These are phyloP conservation scores for Sarcophaga carnaria DNA, from an alignment of 2,888 invertebrate genomes.

Conservation along the genomic window DNA sequence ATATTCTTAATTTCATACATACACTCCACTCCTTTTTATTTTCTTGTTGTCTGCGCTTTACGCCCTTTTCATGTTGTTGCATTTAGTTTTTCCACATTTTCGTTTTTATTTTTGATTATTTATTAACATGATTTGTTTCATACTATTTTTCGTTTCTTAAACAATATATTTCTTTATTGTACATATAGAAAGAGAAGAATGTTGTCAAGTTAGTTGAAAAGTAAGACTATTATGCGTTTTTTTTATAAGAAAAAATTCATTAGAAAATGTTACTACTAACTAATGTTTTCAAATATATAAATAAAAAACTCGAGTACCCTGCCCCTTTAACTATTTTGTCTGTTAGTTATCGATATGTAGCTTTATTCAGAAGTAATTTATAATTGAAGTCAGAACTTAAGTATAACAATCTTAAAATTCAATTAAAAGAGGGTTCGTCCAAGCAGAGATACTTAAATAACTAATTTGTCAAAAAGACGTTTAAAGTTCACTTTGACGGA, in stretches of 20 bases:
- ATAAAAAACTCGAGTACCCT: no score
- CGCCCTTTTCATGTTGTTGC: not conserved
- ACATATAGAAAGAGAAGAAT: constrained; percentile 37
- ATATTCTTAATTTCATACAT: no score
- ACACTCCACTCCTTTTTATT: not conserved
- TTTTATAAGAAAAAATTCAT: not conserved
- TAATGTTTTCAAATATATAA: no score
- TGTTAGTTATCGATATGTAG: no score
- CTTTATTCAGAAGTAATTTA: no score
- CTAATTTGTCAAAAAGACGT: no score
- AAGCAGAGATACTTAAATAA: no score
- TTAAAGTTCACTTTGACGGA: no score
- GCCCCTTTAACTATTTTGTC: no score
- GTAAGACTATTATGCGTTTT: not conserved
- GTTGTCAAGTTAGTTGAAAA: not conserved
- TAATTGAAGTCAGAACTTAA: no score
- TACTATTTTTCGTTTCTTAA: constrained; percentile 1
- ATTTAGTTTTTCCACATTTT: not conserved
- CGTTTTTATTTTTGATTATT: constrained; percentile 12
- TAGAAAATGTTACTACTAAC: not conserved
- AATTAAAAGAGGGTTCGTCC: no score
- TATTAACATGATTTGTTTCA: constrained; percentile 13
- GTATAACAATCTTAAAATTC: no score
- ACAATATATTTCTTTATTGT: constrained; percentile 20
- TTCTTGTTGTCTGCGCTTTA: not conserved